Evolutionary conservation across 2,113 vertebrate genomes (phyloP).

Genomic region (Oceanodroma tethys): DNA sequence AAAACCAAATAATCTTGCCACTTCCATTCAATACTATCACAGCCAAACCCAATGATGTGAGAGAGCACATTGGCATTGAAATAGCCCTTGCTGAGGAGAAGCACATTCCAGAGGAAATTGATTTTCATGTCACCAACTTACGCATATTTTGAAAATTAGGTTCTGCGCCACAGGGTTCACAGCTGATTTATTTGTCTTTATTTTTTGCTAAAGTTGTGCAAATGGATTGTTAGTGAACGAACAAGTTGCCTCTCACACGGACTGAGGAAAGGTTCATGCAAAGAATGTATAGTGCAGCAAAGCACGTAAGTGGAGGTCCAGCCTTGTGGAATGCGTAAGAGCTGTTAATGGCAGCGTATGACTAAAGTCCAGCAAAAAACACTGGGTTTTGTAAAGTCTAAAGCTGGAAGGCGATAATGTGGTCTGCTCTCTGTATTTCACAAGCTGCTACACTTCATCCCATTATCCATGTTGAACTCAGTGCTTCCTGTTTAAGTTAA

Average conservation of each 20-base stretch:
- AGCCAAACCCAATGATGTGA: conserved; percentile 25
- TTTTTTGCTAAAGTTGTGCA: neutral
- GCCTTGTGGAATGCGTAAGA: neutral
- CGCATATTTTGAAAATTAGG: conserved; percentile 37
- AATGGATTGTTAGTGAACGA: neutral
- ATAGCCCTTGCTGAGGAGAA: conserved; percentile 35
- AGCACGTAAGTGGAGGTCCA: rapidly evolving
- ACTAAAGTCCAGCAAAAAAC: neutral
- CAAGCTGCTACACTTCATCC: conserved; percentile 43
- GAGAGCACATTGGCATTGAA: conserved; percentile 25
- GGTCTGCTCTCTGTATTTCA: conserved; percentile 55
- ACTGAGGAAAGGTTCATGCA: neutral
- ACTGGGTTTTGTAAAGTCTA: neutral
- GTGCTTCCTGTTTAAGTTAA: conserved; percentile 52
- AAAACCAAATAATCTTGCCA: neutral
- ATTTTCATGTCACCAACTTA: conserved; percentile 54
- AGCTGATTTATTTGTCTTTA: conserved; percentile 48
- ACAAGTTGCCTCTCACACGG: neutral
- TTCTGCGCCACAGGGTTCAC: conserved; percentile 20
- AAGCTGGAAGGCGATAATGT: neutral
- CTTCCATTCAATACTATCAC: conserved; percentile 24
- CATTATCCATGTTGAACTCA: conserved; percentile 6
- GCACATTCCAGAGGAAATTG: conserved; percentile 63
- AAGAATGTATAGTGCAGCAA: neutral
- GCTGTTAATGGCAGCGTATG: neutral